These are phyloP conservation scores for Eupithecia subfuscata DNA, from an alignment of 2,888 invertebrate species.

Conservation along the genomic window DNA sequence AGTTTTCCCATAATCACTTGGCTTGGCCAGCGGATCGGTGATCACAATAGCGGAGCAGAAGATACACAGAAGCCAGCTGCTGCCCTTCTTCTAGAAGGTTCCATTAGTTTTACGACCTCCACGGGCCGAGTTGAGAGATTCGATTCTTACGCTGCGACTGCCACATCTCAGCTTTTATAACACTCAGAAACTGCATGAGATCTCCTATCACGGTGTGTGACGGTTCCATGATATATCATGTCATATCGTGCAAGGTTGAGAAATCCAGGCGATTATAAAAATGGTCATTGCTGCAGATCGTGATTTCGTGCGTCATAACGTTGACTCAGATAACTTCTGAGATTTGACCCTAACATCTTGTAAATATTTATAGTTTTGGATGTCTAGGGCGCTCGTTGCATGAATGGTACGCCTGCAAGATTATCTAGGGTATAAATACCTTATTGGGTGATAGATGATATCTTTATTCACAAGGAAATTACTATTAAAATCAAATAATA, in stretches of 20 bases:
- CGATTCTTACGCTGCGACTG: background rate
- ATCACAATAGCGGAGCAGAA: background rate
- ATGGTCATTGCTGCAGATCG: slow-evolving; percentile 51
- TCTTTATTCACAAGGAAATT: too few species aligned
- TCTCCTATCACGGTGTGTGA: background rate
- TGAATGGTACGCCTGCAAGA: slow-evolving; percentile 24
- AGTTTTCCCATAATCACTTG: background rate
- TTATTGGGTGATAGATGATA: background rate
- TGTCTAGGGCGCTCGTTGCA: slow-evolving; percentile 25
- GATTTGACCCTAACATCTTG: slow-evolving; percentile 57
- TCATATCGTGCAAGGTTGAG: background rate
- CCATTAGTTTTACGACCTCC: background rate
- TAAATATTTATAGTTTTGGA: slow-evolving; percentile 46
- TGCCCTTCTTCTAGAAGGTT: background rate
- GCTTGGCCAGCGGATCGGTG: background rate
- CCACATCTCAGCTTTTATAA: background rate
- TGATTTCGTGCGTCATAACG: slow-evolving; percentile 63
- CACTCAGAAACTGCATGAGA: background rate
- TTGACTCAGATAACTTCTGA: slow-evolving; percentile 54
- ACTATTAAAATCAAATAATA: too few species aligned
- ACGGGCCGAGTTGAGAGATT: background rate
- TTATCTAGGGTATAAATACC: background rate
- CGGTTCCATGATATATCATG: background rate
- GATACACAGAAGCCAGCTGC: background rate
- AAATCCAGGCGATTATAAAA: slow-evolving; percentile 15